phyloP scores from a whole-genome alignment of 2,888 invertebrate species.

The Temnothorax ravouxi region DNA sequence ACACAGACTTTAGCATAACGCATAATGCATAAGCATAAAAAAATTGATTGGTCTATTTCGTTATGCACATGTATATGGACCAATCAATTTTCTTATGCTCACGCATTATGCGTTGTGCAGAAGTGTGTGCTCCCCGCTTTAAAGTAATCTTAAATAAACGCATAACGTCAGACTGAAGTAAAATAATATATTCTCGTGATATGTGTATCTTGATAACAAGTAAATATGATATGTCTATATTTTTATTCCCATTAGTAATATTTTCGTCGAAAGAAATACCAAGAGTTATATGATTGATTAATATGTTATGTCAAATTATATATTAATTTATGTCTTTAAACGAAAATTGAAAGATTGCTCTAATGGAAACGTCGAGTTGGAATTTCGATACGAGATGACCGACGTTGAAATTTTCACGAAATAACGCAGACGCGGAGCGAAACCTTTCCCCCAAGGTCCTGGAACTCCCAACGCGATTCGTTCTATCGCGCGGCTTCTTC shows the following conservation, averaged over 20 bases:
- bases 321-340: neutral
- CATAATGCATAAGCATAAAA: too few species aligned
- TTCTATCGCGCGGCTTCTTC: constrained; percentile 60
- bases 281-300: neutral
- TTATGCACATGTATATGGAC: too few species aligned
- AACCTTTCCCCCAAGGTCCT: constrained; percentile 64
- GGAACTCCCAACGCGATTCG: constrained; percentile 70
- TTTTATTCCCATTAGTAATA: neutral
- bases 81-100: too few species aligned
- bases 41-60: too few species aligned
- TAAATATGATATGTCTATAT: neutral
- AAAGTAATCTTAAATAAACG: constrained; percentile 11
- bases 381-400: neutral
- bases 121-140: too few species aligned
- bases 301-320: neutral
- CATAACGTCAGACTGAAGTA: neutral
- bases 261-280: neutral
- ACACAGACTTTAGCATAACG: too few species aligned
- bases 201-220: neutral
- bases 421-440: constrained; percentile 42
- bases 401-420: constrained; percentile 29
- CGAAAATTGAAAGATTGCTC: neutral
- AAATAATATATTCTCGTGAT: neutral
- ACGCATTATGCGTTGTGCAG: too few species aligned
- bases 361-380: neutral